phyloP scores from a whole-genome alignment of 2,113 vertebrate genomes.

The Nannospalax galili region DNA sequence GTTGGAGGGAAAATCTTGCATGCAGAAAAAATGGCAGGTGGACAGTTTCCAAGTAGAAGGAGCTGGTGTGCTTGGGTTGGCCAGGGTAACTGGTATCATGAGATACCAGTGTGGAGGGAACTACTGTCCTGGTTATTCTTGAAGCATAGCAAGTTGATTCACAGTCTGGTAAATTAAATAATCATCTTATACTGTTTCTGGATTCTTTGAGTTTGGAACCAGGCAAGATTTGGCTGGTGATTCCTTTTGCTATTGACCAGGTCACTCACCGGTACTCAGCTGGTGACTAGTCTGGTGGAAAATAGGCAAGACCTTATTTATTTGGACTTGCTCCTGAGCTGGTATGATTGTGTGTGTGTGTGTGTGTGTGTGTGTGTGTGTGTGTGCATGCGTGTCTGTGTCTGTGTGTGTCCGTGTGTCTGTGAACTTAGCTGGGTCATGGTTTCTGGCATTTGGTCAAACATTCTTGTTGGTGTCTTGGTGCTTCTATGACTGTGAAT shows the following conservation, averaged over 20 bases:
- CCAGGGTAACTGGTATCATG: neutral
- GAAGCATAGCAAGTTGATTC: neutral
- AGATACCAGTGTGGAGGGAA: rapidly evolving
- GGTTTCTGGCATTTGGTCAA: neutral
- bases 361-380: no score
- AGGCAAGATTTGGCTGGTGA: neutral
- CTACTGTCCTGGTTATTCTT: neutral
- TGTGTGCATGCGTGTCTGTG: no score
- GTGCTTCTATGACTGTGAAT: neutral
- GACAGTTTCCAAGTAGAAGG: neutral
- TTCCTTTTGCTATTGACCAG: neutral
- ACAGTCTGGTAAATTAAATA: neutral
- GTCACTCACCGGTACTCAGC: neutral
- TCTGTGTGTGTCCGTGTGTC: neutral
- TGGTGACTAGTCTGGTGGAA: neutral
- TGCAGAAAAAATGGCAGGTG: neutral
- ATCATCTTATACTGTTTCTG: neutral
- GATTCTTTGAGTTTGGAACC: neutral
- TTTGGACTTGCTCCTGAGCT: neutral
- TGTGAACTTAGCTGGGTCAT: neutral
- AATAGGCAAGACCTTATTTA: neutral
- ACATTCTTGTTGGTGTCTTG: neutral
- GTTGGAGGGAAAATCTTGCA: neutral
- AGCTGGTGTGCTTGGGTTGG: neutral
- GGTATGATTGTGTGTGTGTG: neutral